phyloP scores from a whole-genome alignment of 1,140 invertebrate genomes.

The Apis florea region DNA sequence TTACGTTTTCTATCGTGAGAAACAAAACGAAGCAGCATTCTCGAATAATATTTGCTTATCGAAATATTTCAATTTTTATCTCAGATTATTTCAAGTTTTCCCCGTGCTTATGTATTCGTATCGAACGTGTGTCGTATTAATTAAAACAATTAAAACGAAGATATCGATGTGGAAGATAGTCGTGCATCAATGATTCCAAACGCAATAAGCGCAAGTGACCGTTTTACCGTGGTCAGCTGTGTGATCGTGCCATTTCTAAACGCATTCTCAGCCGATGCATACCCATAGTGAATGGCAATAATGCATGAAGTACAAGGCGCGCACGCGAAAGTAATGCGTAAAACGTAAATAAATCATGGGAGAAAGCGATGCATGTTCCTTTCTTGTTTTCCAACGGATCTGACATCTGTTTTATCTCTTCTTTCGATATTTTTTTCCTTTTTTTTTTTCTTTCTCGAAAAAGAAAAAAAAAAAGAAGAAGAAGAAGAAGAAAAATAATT shows the following conservation, averaged over 20 bases:
- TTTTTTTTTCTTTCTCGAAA: not conserved
- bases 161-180: too few species aligned
- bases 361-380: conserved; percentile 39
- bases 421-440: not conserved
- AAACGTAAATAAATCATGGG: conserved; percentile 48
- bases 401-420: conserved; percentile 5
- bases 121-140: too few species aligned
- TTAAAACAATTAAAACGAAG: too few species aligned
- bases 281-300: conserved; percentile 4
- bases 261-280: not conserved
- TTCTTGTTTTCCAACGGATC: conserved; percentile 15
- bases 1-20: too few species aligned
- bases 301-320: conserved; percentile 43
- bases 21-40: too few species aligned
- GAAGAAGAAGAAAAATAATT: not conserved
- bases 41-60: too few species aligned
- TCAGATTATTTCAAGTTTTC: too few species aligned
- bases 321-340: conserved; percentile 32
- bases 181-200: not conserved
- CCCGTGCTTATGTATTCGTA: too few species aligned
- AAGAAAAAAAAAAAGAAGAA: too few species aligned
- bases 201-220: conserved; percentile 17
- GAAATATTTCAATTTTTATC: too few species aligned
- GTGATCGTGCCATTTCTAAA: not conserved
- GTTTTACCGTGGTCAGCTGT: not conserved